Base-by-base conservation (phyloP, 2,888 invertebrate genomes). In the Caenorhabditis sp. region DNA sequence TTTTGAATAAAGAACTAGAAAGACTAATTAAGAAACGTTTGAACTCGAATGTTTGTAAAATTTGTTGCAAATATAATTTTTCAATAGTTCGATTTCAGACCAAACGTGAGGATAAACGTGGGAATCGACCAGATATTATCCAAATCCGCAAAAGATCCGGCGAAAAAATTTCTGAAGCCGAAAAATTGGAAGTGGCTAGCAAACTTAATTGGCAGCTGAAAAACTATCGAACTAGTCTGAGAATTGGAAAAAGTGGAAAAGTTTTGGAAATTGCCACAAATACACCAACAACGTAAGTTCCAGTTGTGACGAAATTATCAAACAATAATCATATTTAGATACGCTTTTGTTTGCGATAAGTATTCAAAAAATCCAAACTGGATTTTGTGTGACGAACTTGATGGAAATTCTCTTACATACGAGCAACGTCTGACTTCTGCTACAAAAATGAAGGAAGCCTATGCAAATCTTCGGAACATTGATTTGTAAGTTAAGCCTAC, bases 231-330 rank as follows among this genome's bases (percentile, higher is more conserved):
- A 67, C 67, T 20, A 63, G 63, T 25, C 61, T 68, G 27, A 62
- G 68, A 20, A 36, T 59, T 31, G 56, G 61, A 4, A 53, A 53
- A n/a, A 50, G 65, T 38, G 17, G 36, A 23, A 68, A 25, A 49
- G 26, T 62, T n/a, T 31, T 72, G 25, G 57, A 68, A 1, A 60
- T 73, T 5, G 73, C 68, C 8, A 66, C 73, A 0, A 73, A 73
- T 38, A 63, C 68, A 23, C 49, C 68, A 4, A 43, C 59, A 25
- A 64, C 67, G 68, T 67, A 17, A 59, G 60, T 31, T 8, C 21
- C 21, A 17, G n/a, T n/a, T n/a, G n/a, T n/a, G n/a, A n/a, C n/a
- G n/a, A n/a, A n/a, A n/a, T n/a, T n/a, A n/a, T n/a, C n/a, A n/a
- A n/a, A n/a, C n/a, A n/a, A n/a, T n/a, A n/a, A n/a, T n/a, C n/a